These are phyloP conservation scores for Peromyscus maniculatus DNA, from an alignment of 2,113 vertebrate genomes.

Conservation along the genomic window DNA sequence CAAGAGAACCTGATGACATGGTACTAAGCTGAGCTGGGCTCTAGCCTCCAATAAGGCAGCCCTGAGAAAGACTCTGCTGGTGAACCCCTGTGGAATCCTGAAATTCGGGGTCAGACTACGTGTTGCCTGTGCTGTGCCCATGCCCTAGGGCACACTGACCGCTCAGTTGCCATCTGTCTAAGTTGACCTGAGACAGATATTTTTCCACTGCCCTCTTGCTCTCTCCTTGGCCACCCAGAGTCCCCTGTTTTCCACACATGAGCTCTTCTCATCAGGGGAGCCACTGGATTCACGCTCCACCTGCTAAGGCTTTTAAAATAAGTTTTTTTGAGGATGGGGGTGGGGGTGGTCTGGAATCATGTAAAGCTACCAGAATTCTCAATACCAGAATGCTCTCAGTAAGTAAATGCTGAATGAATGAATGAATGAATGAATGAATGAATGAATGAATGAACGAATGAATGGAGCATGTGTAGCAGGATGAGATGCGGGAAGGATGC, in stretches of 20 bases:
- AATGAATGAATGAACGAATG: background rate
- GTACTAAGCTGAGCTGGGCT: background rate
- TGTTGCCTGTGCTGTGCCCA: background rate
- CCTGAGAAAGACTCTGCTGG: background rate
- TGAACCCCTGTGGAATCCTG: background rate
- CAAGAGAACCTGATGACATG: background rate
- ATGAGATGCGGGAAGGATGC: background rate
- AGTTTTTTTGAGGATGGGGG: background rate
- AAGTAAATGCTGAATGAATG: constrained; percentile 31
- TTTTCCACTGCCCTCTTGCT: background rate
- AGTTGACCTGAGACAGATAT: background rate
- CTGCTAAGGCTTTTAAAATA: background rate
- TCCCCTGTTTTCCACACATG: background rate
- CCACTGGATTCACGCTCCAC: background rate
- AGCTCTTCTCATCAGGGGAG: background rate
- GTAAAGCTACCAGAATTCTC: background rate
- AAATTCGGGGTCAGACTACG: background rate
- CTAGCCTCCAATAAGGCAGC: fast-evolving
- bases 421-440: background rate
- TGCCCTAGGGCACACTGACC: background rate
- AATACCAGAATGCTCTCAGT: background rate
- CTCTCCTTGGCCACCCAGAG: background rate
- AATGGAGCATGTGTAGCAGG: background rate
- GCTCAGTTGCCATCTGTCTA: background rate
- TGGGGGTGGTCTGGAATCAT: background rate